Base-by-base conservation (phyloP, 64 coral and sea anemone genomes). In the Porites australiensis region DNA sequence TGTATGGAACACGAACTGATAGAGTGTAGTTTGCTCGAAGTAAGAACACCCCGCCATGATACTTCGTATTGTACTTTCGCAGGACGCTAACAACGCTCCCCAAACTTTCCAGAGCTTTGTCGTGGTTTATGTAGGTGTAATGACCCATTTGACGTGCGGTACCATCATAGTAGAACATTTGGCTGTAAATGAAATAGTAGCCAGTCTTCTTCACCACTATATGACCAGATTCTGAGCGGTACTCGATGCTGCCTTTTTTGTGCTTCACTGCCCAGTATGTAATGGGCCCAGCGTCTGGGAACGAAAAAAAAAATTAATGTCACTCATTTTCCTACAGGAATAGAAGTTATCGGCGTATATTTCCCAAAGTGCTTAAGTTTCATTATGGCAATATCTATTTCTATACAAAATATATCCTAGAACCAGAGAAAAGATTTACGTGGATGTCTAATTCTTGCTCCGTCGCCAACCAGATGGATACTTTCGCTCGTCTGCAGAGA, bases 121-220 rank as follows among this genome's bases (percentile, higher is more conserved):
- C 47, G 12, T 83, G 16, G 63, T 97, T 97, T 75, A 97, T 72
- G 72, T 70, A 97, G 47, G 95, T 97, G 8, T 75, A 80, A 15
- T 97, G 95, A 15, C 88, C 95, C 79, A 91, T 89, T 2, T 75
- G 22, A 8, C 8, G 8, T 22, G 74, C 64, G 6, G 37, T 71
- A 3, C 61, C 76, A 59, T 97, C 83, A 71, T 88, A 90, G 86
- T 96, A 96, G 74, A 91, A 97, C 76, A 97, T 87, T 93, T 97
- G 95, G 50, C 87, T 93, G 88, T 97, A 97, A 48, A 97, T 88
- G 88, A 91, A 87, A 85, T 97, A 94, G 44, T 72, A 77, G 2
- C 95, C 95, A 2, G 92, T 62, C 13, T 43, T 91, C 72, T 75
- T 82, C 23, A 93, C 59, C 49, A 53, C 63, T 20, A 96, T 96